phyloP scores from a whole-genome alignment of 2,888 invertebrate genomes.

The Cremastinae sp. region DNA sequence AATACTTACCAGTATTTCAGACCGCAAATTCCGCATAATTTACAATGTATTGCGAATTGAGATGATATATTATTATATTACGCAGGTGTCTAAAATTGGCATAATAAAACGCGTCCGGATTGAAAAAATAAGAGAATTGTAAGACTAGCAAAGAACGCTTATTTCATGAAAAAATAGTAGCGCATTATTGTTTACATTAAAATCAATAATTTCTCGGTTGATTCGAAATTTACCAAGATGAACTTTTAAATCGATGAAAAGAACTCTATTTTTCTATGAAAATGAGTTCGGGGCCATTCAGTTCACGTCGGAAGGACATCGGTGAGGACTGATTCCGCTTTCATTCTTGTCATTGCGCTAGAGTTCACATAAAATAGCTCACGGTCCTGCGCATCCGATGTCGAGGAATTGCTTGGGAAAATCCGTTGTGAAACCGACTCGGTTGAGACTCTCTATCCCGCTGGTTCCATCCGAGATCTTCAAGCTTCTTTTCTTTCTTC shows the following conservation, averaged over 20 bases:
- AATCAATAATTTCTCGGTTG: neutral
- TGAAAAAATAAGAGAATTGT: too few relatives aligned
- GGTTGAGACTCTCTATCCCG: slow-evolving; percentile 1
- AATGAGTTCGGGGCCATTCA: neutral
- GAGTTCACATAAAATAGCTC: slow-evolving; percentile 18
- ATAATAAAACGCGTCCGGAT: too few relatives aligned
- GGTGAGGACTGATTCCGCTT: slow-evolving; percentile 4
- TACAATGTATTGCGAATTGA: too few relatives aligned
- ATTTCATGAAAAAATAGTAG: too few relatives aligned
- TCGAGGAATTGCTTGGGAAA: slow-evolving; percentile 24
- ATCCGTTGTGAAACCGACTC: slow-evolving; percentile 37
- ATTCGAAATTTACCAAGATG: neutral
- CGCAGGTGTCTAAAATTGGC: too few relatives aligned
- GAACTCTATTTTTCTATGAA: slow-evolving; percentile 2
- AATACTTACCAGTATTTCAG: slow-evolving; percentile 48
- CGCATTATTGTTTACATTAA: too few relatives aligned
- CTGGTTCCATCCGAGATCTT: neutral
- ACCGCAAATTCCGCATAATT: slow-evolving; percentile 6
- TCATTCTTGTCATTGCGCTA: neutral
- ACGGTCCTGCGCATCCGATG: slow-evolving; percentile 10
- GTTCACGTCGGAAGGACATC: neutral
- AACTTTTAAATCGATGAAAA: neutral
- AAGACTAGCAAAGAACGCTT: too few relatives aligned
- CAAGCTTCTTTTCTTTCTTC: slow-evolving; percentile 24
- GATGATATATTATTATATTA: too few relatives aligned